Conservation (phyloP, 2,113 vertebrate genomes). For the Anser cygnoides region DNA sequence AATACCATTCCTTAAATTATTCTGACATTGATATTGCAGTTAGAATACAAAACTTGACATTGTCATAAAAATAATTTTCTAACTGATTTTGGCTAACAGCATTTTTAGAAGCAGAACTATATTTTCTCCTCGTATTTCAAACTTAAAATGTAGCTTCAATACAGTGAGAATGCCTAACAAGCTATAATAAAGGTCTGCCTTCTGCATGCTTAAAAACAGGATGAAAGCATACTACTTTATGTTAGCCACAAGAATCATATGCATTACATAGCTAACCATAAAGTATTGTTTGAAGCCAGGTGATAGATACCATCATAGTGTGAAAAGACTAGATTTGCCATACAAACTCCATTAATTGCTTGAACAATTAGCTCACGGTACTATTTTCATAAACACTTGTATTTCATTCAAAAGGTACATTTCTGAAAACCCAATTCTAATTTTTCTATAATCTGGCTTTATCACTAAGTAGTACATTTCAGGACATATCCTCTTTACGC, state of each 20-base stretch:
- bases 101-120: not conserved
- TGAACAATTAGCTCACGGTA: not conserved
- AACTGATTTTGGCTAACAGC: not conserved
- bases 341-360: not conserved
- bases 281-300: not conserved
- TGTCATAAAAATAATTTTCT: not conserved
- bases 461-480: not conserved
- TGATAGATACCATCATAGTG: accelerated
- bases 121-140: not conserved
- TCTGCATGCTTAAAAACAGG: not conserved
- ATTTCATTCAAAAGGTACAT: not conserved
- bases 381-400: not conserved
- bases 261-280: not conserved
- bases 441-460: not conserved
- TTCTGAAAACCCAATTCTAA: not conserved
- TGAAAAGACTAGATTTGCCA: not conserved
- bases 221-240: not conserved
- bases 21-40: not conserved
- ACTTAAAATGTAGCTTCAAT: not conserved
- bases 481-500: not conserved
- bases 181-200: not conserved
- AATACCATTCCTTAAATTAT: not conserved
- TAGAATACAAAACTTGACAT: not conserved
- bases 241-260: not conserved
- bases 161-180: not conserved